phyloP scores from a whole-genome alignment of 2,113 vertebrate species.

The Rhineura floridana region DNA sequence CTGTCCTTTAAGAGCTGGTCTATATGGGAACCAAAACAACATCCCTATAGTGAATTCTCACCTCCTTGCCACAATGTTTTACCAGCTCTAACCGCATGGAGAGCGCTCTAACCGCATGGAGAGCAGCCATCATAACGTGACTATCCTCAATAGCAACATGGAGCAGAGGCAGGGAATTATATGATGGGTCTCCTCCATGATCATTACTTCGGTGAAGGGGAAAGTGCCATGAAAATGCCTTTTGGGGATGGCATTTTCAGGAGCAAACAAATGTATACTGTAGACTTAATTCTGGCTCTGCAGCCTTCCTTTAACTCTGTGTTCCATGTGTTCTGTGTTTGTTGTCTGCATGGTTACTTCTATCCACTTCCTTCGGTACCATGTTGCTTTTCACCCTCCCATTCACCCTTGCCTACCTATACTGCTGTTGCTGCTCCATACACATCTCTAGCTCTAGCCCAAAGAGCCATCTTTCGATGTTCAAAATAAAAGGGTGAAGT shows the following conservation, averaged over 20 bases:
- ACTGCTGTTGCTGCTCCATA: background rate
- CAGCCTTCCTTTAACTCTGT: background rate
- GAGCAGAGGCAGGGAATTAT: background rate
- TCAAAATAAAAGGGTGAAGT: background rate
- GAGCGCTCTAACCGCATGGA: background rate
- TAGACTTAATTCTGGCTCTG: background rate
- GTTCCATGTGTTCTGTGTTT: background rate
- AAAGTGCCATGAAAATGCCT: background rate
- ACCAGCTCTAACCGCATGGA: background rate
- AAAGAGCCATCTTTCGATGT: background rate
- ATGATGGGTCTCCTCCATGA: conserved; percentile 12
- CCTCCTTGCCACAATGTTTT: background rate
- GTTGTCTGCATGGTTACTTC: background rate
- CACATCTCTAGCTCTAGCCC: background rate
- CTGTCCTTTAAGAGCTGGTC: background rate
- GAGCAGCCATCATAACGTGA: background rate
- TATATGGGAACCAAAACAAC: conserved; percentile 2
- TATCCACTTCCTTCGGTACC: background rate
- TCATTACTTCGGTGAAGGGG: rapidly evolving
- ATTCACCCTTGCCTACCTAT: background rate
- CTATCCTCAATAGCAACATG: background rate
- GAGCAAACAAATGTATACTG: background rate
- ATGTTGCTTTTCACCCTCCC: background rate
- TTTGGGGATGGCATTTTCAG: background rate
- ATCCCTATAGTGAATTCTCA: conserved; percentile 10